Percentiles rank a stretch among this genome's conserved stretches.
Conservation (phyloP, 2,113 vertebrate species). For the Rhabdomys dilectus region DNA sequence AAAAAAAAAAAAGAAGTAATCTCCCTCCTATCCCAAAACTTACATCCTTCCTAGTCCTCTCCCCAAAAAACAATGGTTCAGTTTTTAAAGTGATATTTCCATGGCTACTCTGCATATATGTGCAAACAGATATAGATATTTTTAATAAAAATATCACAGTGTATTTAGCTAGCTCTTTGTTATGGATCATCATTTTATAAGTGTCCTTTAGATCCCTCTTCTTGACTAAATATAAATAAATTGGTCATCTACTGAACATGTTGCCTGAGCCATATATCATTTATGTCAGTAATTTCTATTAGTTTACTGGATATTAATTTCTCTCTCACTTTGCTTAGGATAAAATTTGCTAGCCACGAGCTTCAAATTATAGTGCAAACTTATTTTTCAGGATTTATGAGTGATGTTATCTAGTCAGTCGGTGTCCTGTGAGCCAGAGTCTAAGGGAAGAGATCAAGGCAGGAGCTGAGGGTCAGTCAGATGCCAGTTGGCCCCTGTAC, state of each 20-base stretch:
- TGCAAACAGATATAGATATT: background rate
- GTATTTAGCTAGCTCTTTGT: slow-evolving; percentile 40
- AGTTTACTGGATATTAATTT: background rate
- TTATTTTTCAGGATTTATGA: slow-evolving; percentile 7
- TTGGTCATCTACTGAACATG: slow-evolving; percentile 1
- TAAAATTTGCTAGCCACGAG: slow-evolving; percentile 11
- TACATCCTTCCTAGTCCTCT: background rate
- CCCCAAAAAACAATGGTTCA: background rate
- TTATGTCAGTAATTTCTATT: slow-evolving; percentile 12
- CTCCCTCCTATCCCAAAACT: background rate
- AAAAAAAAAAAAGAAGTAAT: background rate
- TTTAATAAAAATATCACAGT: slow-evolving; percentile 8
- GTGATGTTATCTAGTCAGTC: background rate
- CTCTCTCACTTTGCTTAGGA: slow-evolving; percentile 40
- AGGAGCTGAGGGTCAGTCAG: background rate
- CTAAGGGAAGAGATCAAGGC: background rate
- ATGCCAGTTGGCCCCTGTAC: background rate
- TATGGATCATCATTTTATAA: slow-evolving; percentile 15
- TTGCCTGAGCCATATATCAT: background rate
- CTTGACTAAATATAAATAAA: slow-evolving; percentile 7
- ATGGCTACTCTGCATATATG: background rate
- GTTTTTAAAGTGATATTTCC: slow-evolving; percentile 35
- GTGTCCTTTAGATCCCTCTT: background rate
- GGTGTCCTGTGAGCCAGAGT: background rate
- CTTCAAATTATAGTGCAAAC: slow-evolving; percentile 18